Base-by-base conservation (phyloP, 2,888 invertebrate genomes). In the Octodonta nipae region DNA sequence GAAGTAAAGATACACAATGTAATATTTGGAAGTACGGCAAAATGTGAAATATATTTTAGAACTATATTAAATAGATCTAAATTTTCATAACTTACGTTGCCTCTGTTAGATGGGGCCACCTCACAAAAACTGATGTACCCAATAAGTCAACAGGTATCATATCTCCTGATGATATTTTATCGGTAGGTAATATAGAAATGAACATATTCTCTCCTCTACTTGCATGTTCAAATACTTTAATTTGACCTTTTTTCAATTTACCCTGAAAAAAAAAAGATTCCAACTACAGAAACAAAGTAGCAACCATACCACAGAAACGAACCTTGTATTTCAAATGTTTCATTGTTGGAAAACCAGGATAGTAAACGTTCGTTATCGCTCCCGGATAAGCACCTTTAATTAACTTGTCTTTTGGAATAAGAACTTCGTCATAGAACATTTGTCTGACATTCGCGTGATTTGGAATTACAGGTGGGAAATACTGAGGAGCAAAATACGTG, bases 61-160 rank as follows among this genome's bases (percentile, higher is more conserved):
- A n/a, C n/a, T n/a, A n/a, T n/a, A n/a, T n/a, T n/a, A n/a, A n/a
- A n/a, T n/a, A n/a, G n/a, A n/a, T n/a, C n/a, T n/a, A n/a, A n/a
- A n/a, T n/a, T n/a, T n/a, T n/a, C n/a, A n/a, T n/a, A n/a, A n/a
- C 70, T 63, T 60, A 78, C 75, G 71, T 75, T 10, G 86, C 87
- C 60, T 85, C 83, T n/a, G 73, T 68, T 32, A 96, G 70, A 64
- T 93, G 88, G 0, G 96, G 96, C 93, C 93, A 96, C 4, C 77
- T 76, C 3, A 88, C 84, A 66, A 76, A 84, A 2, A 92, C 71
- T 26, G 68, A 64, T 54, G 78, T 74, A 1, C 83, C 85, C 7
- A 93, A 56, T 20, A 81, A 57, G 25, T 78, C 67, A 5, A 44
- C 35, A 3, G 53, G 54, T 15, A 52, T 40, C 27, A 39, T 33